Conservation (phyloP, 2,888 invertebrate genomes). For the Leucophora obtusa region DNA sequence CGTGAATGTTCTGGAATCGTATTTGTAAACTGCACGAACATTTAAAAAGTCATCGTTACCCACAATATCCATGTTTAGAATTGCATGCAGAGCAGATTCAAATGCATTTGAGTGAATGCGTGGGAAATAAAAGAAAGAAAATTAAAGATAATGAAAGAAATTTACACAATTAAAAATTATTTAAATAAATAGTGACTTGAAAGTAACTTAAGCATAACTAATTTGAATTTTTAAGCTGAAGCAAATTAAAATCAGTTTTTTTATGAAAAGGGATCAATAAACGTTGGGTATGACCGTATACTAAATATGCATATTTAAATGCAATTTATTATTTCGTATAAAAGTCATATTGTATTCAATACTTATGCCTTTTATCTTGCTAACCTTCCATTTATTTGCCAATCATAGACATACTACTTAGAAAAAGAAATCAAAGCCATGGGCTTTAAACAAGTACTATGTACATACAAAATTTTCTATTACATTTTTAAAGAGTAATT, state of each 20-base stretch:
- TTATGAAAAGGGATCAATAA: neutral
- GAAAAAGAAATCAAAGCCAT: neutral
- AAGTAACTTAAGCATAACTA: neutral
- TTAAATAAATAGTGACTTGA: slow-evolving; percentile 9
- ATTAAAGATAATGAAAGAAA: slow-evolving; percentile 32
- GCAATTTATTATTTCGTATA: neutral
- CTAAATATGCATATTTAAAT: neutral
- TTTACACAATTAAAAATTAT: slow-evolving; percentile 35
- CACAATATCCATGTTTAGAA: slow-evolving; percentile 7
- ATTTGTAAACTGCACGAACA: slow-evolving; percentile 72
- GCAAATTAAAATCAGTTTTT: neutral
- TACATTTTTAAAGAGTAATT: slow-evolving; percentile 5
- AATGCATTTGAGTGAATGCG: slow-evolving; percentile 35
- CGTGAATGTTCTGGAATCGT: slow-evolving; percentile 78
- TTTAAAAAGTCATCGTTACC: slow-evolving; percentile 41
- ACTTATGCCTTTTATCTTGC: neutral
- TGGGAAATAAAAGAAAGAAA: slow-evolving; percentile 57
- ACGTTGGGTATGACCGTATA: neutral
- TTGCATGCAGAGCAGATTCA: slow-evolving; percentile 42
- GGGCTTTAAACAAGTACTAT: slow-evolving; percentile 1
- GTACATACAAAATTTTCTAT: too few species aligned
- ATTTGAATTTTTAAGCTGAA: neutral
- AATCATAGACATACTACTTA: neutral
- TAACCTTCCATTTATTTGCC: neutral
- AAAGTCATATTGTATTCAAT: neutral